Conservation (phyloP, 1,140 invertebrate species). For the Anastatus disparis region DNA sequence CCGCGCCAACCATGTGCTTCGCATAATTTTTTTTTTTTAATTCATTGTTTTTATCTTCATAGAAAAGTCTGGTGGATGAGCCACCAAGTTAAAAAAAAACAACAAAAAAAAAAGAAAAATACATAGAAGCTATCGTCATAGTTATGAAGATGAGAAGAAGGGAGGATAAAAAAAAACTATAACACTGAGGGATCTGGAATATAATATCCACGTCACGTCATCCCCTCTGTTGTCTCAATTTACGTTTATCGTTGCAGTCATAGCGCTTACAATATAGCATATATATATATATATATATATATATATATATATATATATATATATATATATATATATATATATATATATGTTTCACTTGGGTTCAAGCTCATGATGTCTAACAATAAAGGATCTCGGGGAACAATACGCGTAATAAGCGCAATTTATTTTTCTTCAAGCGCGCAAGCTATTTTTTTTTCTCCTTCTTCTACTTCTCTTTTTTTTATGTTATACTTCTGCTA, state of each 20-base stretch:
- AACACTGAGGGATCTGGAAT: slow-evolving; percentile 39
- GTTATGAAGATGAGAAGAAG: not conserved
- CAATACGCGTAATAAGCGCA: slow-evolving; percentile 26
- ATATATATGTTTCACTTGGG: too few species aligned
- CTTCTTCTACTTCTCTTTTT: too few species aligned
- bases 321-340: too few species aligned
- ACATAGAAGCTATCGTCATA: not conserved
- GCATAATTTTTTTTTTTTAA: not conserved
- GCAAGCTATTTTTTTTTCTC: too few species aligned
- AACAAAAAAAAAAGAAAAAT: too few species aligned
- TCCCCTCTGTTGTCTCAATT: slow-evolving; percentile 46
- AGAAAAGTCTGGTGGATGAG: too few species aligned
- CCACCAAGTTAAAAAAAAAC: not conserved
- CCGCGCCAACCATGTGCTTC: too few species aligned
- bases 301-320: too few species aligned
- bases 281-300: too few species aligned
- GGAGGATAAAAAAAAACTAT: slow-evolving; percentile 33
- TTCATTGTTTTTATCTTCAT: slow-evolving; percentile 14
- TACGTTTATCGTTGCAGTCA: slow-evolving; percentile 52
- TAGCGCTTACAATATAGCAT: too few species aligned
- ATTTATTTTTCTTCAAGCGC: slow-evolving; percentile 5
- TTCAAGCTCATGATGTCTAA: too few species aligned
- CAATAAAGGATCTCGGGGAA: not conserved
- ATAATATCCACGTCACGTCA: slow-evolving; percentile 51
- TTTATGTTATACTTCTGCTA: not conserved